Evolutionary conservation across 2,888 invertebrate genomes (phyloP), one percentile per base, ranked within the genome.

Genomic region (Alcis repandata): DNA sequence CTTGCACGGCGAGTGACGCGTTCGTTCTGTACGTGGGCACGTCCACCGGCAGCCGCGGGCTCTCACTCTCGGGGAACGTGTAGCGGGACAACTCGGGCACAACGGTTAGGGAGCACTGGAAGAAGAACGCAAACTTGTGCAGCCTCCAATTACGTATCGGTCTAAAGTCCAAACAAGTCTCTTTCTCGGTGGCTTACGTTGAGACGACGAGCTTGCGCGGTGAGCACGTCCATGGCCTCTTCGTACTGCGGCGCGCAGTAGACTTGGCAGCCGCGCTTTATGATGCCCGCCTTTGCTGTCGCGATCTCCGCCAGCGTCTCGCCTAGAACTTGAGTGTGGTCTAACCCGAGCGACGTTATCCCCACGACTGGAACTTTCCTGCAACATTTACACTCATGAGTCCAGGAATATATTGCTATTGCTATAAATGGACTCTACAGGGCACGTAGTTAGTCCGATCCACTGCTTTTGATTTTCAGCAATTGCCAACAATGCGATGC

Each of bases 261-360:
- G 11, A 7, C 48, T 9, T 27, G 22, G 27, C 48, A 27, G 27
- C 48, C 27, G 27, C 15, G 27, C 22, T 45, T 45, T 22, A 45
- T 22, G 20, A 45, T 45, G 20, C 45, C 45, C 22, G 45, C 45
- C 22, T 45, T 45, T 13, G 22, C 22, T 13, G 13, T 13, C 2
- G 45, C 45, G 13, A 45, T 22, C 22, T 45, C 45, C 22, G 20
- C 13, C 22, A 45, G 45, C 45, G 45, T 45, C 20, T 45, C 22
- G 22, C 45, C 45, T 22, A 45, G 15, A 1, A 45, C 20, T 22
- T 22, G 20, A 13, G 22, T 45, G 22, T 45, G 45, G 6, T 45
- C 45, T 13, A 45, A 6, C 22, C 22, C 45, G 13, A 45, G 45
- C 22, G 22, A 20, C 10, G 45, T 45, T 0, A 45, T 45, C 6